Evolutionary conservation across 2,113 vertebrate genomes (phyloP).

Genomic region (Notarius lentiginosus): DNA sequence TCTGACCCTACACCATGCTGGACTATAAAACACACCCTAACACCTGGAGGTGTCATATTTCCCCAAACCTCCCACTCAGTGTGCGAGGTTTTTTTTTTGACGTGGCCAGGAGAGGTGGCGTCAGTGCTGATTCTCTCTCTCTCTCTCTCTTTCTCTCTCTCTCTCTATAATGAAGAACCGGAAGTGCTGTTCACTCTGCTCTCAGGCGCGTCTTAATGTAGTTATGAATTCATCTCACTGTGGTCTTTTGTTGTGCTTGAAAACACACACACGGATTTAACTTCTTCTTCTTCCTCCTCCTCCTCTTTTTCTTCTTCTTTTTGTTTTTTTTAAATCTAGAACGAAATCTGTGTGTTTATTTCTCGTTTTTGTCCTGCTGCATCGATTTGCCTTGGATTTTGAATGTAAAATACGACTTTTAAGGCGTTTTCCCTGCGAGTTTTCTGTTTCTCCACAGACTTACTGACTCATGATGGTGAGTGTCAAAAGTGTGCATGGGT

Average conservation of each 20-base stretch:
- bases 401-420: slow-evolving; percentile 38
- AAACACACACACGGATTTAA: slow-evolving; percentile 40
- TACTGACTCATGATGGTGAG: slow-evolving; percentile 36
- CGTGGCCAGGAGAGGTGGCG: slow-evolving; percentile 20
- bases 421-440: slow-evolving; percentile 16
- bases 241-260: slow-evolving; percentile 12
- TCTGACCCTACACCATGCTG: too few relatives aligned
- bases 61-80: too few relatives aligned
- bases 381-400: slow-evolving; percentile 24
- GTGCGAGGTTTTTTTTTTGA: not conserved
- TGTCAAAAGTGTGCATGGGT: slow-evolving; percentile 15
- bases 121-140: slow-evolving; percentile 11
- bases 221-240: slow-evolving; percentile 35
- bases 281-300: not conserved
- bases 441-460: not conserved
- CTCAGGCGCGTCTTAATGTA: slow-evolving; percentile 44
- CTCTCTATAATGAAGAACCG: slow-evolving; percentile 55
- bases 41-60: too few relatives aligned
- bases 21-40: not conserved
- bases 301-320: not conserved
- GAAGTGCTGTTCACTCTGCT: slow-evolving; percentile 53
- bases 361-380: not conserved
- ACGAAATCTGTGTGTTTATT: not conserved
- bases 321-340: not conserved
- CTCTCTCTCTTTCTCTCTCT: not conserved